phyloP scores from a whole-genome alignment of 2,797 vertebrate genomes.

The Rhynchonycteris naso region DNA sequence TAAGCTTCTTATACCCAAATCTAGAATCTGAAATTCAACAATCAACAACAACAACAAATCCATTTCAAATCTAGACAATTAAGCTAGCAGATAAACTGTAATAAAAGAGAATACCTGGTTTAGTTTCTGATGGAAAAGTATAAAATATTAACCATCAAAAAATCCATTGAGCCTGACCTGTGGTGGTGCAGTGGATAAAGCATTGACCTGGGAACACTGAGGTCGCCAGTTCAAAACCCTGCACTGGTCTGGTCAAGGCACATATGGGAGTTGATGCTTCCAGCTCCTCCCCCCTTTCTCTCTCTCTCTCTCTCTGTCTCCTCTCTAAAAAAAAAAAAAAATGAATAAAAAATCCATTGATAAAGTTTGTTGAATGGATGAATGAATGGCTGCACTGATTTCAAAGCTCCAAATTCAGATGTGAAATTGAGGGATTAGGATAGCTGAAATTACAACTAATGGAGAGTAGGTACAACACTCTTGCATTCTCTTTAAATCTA shows the following conservation, averaged over 20 bases:
- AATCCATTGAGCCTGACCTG: no score
- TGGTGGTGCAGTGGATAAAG: no score
- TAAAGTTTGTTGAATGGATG: background rate
- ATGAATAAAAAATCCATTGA: no score
- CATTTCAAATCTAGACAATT: background rate
- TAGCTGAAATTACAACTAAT: background rate
- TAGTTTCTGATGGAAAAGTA: background rate
- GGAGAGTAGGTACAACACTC: background rate
- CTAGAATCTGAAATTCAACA: background rate
- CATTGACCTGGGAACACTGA: no score
- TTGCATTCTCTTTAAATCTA: background rate
- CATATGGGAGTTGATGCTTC: no score
- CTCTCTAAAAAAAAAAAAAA: no score
- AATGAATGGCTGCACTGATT: background rate
- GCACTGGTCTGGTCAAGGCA: no score
- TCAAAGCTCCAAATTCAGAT: constrained; percentile 8
- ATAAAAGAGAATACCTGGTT: background rate
- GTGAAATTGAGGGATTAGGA: background rate
- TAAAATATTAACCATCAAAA: background rate
- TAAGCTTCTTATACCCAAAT: background rate
- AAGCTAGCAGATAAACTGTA: background rate
- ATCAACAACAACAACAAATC: background rate
- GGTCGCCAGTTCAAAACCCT: no score
- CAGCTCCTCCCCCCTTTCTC: no score
- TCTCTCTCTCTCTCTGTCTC: no score